Base-by-base conservation (phyloP, 2,888 invertebrate species). In the Drosophila recens region DNA sequence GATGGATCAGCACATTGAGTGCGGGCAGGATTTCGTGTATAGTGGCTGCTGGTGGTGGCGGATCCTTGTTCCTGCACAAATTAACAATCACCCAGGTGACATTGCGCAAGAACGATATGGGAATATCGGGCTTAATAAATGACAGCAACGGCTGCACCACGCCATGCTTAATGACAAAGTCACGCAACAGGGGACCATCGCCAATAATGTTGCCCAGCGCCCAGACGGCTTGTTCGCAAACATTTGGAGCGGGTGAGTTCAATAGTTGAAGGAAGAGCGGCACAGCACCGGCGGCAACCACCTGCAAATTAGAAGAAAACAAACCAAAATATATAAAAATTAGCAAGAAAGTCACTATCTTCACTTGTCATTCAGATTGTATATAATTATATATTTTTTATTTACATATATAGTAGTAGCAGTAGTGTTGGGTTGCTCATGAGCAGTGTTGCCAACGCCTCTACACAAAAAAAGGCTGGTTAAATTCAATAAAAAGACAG, bases 61-160 rank as follows among this genome's bases (percentile, higher is more conserved):
- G 99, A 91, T 99, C 98, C 94, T 99, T 99, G 94, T 97, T 98
- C 89, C 99, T 96, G 94, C 99, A 99, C 91, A 99, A 94, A 94
- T 99, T 99, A 52, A 99, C 99, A 92, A 99, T 98, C 17, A 99
- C 99, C 99, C 99, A 99, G 48, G 99, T 99, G 65, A 99, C 99
- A 91, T 99, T 99, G 79, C 99, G 95, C 87, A 99, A 94, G 93
- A 99, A 99, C 59, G 97, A 95, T 86, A 99, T 97, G 43, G 98
- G 98, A 91, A 99, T 98, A 81, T 97, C 97, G 9, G 98, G 98
- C 92, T 97, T 98, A 90, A 99, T 98, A 93, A 99, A 99, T 70
- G 96, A 95, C 77, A 99, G 94, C 69, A 99, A 94, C 4, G 99
- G 99, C 91, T 96, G 96, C 17, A 99, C 98, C 63, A 99, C 97